phyloP scores from a whole-genome alignment of 2,113 vertebrate genomes.

The Engystomops pustulosus region DNA sequence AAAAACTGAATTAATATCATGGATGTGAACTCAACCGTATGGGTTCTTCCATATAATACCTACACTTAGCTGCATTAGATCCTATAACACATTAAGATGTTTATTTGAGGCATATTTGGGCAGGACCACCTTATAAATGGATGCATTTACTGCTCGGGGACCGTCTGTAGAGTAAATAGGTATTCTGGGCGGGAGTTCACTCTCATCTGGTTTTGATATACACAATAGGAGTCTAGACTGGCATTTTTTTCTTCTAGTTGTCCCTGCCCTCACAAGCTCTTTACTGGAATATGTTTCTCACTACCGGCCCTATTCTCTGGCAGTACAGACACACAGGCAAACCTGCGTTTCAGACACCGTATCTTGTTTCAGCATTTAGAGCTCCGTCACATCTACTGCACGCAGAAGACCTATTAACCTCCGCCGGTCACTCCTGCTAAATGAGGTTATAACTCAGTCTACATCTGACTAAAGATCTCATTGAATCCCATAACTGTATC shows the following conservation, averaged over 20 bases:
- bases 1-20: too few relatives aligned
- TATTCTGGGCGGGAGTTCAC: constrained; percentile 24
- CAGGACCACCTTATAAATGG: not conserved
- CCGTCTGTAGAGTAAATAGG: not conserved
- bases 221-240: constrained; percentile 44
- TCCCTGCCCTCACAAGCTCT: constrained; percentile 46
- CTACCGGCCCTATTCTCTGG: not conserved
- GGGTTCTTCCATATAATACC: not conserved
- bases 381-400: not conserved
- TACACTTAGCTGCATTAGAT: not conserved
- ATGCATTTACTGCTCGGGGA: not conserved
- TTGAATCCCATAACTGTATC: not conserved
- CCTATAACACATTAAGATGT: not conserved
- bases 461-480: not conserved
- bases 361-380: constrained; percentile 1
- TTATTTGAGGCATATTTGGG: not conserved
- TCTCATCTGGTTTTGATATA: constrained; percentile 58
- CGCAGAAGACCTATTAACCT: constrained; percentile 6
- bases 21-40: too few relatives aligned
- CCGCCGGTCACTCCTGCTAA: not conserved
- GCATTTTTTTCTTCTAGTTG: constrained; percentile 40
- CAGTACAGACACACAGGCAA: not conserved
- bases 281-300: constrained; percentile 20
- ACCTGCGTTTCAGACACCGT: not conserved
- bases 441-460: not conserved